Evolutionary conservation across 2,888 invertebrate species (phyloP), one percentile per base, ranked within the genome.

Genomic region (Clivina fossor): DNA sequence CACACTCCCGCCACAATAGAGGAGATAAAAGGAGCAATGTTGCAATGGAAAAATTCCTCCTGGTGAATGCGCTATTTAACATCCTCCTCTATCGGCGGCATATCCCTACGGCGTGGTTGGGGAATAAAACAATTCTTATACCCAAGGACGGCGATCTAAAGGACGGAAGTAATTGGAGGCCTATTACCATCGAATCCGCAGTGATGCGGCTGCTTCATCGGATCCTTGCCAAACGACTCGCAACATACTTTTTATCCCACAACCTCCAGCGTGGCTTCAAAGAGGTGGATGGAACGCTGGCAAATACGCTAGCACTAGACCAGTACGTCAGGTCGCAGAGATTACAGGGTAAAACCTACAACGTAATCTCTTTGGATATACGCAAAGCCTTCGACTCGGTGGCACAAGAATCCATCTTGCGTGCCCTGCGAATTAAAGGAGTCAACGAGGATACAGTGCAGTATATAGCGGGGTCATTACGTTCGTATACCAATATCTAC

Each of bases 331-430:
- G 61, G 51, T 32, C 66, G 4, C 62, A 70, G 9, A 56, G 67
- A 44, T 41, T 51, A 11, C 56, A 61, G 1, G 33, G 51, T 46
- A 65, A 62, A 11, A 61, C 68, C 15, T 63, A 69, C 19, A 70
- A 71, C 46, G 46, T 73, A 3, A 68, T 66, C 1, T 65, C 69
- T 16, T 62, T 74, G 1, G 73, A 74, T 58, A 66, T 74, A 11
- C 62, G 70, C 4, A 74, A 72, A 61, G 74, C 72, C 2, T 74
- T 71, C 58, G 74, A 74, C 57, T 66, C 62, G 1, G 58, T 62
- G 2, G 59, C 60, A 1, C 61, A 61, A 13, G 0, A 46, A 3
- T 54, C 61, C 7, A 59, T 71, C 9, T 5, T 54, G 35, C 60
- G 63, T 2, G 63, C 68, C 4, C 63, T 74, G 26, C 24, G 57